Conservation (phyloP, 2,888 invertebrate genomes). For the Alloplasta piceator region DNA sequence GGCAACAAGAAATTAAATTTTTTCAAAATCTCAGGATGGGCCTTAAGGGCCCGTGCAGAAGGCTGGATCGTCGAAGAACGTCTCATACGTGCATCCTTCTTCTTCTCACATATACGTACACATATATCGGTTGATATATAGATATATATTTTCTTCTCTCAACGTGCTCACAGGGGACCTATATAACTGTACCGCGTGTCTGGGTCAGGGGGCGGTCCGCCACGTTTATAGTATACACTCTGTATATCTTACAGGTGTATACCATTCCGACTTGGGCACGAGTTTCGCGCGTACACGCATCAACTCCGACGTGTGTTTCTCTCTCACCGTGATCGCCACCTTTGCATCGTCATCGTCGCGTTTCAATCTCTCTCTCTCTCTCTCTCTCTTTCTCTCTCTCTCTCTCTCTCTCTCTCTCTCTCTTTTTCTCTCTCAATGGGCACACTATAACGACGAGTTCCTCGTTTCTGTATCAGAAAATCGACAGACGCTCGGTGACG, state of each 20-base stretch:
- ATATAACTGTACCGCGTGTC: slow-evolving; percentile 85
- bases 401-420: slow-evolving; percentile 28
- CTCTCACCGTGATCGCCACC: slow-evolving; percentile 66
- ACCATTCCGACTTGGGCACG: slow-evolving; percentile 83
- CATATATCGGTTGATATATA: slow-evolving; percentile 8
- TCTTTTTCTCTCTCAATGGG: slow-evolving; percentile 22
- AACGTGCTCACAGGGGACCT: slow-evolving; percentile 79
- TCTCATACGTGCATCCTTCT: no score
- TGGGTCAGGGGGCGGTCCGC: slow-evolving; percentile 86
- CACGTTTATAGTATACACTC: slow-evolving; percentile 80
- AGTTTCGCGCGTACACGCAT: slow-evolving; percentile 78
- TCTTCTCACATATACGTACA: neutral
- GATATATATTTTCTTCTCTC: slow-evolving; percentile 36
- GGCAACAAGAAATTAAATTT: no score
- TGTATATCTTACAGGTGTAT: slow-evolving; percentile 84
- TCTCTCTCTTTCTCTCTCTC: slow-evolving; percentile 30
- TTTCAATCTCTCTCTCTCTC: slow-evolving; percentile 27
- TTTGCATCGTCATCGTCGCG: slow-evolving; percentile 62
- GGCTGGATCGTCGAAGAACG: no score
- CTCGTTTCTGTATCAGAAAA: slow-evolving; percentile 59
- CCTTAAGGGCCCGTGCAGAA: no score
- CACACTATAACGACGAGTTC: slow-evolving; percentile 43
- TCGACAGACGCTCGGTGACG: slow-evolving; percentile 58
- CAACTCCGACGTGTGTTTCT: slow-evolving; percentile 55
- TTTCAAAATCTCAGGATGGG: no score